Base-by-base conservation (phyloP, 2,113 vertebrate species). In the Megaleporinus macrocephalus region DNA sequence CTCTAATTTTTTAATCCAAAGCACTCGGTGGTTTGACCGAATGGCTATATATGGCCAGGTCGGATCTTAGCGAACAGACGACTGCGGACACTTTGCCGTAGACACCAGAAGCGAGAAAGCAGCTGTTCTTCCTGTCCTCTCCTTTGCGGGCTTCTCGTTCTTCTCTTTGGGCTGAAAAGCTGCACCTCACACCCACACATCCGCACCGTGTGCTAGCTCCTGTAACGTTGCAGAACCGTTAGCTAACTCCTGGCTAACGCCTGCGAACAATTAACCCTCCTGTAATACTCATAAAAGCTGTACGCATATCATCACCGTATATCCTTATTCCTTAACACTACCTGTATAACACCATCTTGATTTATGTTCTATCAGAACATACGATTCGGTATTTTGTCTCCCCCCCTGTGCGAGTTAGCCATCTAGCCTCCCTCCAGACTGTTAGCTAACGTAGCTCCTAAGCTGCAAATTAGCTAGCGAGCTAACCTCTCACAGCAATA, bases 101-200 rank as follows among this genome's bases (percentile, higher is more conserved):
- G 27, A 72, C 24, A 78, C 72, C 68, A 73, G 70, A 47, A 44
- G 41, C 36, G 76, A 79, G 47, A 72, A 71, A 66, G 79, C 71
- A 47, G 78, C 72, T 69, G 53, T 78, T 79, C 83, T 72, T 44
- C 41, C 41, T 44, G 4, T 72, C 59, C 29, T 73, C 71, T 84
- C 83, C 78, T 62, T 73, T 55, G 13, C 53, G 16, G 53, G 71
- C 76, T 36, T 61, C 29, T 14, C 22, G 30, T 22, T 55, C 49
- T 15, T 57, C 55, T 41, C 26, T 27, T 6, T 13, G 59, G n/a
- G 59, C 12, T 65, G 11, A 65, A 65, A 65, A 14, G 1, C 62
- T 30, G 62, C 24, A 65, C 62, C 27, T 16, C 62, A 30, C 62
- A 65, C 62, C 62, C 62, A 29, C 62, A 6, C 62, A 30, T 24